These are phyloP conservation scores for Agrochola lychnidis DNA, from an alignment of 2,888 invertebrate species.

Conservation along the genomic window DNA sequence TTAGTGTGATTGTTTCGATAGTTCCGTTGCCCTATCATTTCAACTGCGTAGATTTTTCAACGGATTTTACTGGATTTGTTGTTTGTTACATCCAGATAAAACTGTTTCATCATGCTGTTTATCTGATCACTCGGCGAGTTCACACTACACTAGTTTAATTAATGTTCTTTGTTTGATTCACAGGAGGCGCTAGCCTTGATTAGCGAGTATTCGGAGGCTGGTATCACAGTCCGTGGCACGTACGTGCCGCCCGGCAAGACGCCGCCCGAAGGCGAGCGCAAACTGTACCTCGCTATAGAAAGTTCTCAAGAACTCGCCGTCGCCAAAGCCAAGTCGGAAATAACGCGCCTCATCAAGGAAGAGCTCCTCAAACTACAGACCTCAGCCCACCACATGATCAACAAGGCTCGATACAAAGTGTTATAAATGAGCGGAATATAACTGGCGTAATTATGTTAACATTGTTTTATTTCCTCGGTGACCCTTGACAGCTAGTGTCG, in stretches of 20 bases:
- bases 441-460: conserved; percentile 62
- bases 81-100: conserved; percentile 48
- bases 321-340: conserved; percentile 98
- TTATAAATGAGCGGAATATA: conserved; percentile 89
- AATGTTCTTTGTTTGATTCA: conserved; percentile 46
- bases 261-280: conserved; percentile 98
- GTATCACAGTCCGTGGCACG: conserved; percentile 99
- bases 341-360: conserved; percentile 99
- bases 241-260: conserved; percentile 97
- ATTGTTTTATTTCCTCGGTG: conserved; percentile 62
- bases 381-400: conserved; percentile 96
- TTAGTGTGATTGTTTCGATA: conserved; percentile 3
- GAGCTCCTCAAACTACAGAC: conserved; percentile 98
- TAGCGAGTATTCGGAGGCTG: conserved; percentile 99
- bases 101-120: conserved; percentile 49
- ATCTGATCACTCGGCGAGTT: conserved; percentile 20
- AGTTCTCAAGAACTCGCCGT: conserved; percentile 99
- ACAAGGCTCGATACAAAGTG: conserved; percentile 98
- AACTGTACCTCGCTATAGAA: conserved; percentile 99
- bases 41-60: conserved; percentile 45
- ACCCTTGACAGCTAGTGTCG: conserved; percentile 42
- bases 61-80: conserved; percentile 57
- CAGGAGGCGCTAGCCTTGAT: conserved; percentile 99
- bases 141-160: conserved; percentile 1
- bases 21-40: conserved; percentile 3